A percentile compares a stretch with the other conserved stretches of the same genome.
phyloP scores from a whole-genome alignment of 2,797 vertebrate species.

The Calcarius lapponicus region DNA sequence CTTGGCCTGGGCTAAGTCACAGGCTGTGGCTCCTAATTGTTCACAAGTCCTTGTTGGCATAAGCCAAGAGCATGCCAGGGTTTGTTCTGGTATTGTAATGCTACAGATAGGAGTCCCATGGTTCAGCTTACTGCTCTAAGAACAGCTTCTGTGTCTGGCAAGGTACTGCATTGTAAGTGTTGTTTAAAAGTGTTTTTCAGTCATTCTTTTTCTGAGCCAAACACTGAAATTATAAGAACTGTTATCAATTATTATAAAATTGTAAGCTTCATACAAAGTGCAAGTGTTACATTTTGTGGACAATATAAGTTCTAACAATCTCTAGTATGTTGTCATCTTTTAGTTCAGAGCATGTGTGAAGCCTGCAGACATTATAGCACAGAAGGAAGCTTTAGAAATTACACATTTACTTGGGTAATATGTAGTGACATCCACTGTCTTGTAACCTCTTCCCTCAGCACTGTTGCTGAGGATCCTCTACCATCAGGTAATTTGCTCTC shows the following conservation, averaged over 20 bases:
- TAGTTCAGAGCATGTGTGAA: background rate
- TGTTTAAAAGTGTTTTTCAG: background rate
- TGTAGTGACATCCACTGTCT: background rate
- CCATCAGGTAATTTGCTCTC: background rate
- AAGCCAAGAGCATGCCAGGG: background rate
- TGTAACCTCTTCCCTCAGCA: background rate
- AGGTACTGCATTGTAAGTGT: background rate
- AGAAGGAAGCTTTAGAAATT: background rate
- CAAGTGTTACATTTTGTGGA: background rate
- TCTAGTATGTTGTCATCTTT: background rate
- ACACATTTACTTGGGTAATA: background rate
- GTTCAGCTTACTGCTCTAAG: background rate
- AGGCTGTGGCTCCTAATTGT: background rate
- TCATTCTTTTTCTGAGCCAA: background rate
- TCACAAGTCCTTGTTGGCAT: background rate
- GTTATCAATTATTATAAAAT: background rate
- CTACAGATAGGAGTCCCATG: background rate
- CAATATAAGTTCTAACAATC: background rate
- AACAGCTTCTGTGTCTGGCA: background rate
- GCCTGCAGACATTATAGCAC: background rate
- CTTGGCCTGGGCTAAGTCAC: background rate
- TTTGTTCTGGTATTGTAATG: background rate
- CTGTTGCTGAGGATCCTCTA: background rate
- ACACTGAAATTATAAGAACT: background rate
- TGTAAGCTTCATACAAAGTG: background rate